These are phyloP conservation scores for Muscidifurax raptorellus DNA, from an alignment of 1,140 invertebrate species.

Conservation along the genomic window DNA sequence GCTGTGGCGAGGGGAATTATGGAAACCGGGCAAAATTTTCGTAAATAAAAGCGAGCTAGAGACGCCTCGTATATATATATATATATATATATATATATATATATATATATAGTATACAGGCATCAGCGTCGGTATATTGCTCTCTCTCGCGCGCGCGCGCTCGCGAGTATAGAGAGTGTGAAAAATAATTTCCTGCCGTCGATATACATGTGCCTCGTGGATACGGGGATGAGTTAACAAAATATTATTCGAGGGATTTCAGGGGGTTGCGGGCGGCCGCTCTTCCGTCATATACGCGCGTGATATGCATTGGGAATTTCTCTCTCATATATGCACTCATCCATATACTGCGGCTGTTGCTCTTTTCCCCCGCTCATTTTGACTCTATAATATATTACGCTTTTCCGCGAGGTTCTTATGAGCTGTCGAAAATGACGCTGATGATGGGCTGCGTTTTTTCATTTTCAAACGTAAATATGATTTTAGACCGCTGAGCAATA, in stretches of 20 bases:
- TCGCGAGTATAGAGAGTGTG: constrained; percentile 58
- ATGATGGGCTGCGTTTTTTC: too few relatives aligned
- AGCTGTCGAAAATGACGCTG: too few relatives aligned
- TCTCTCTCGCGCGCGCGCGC: too few relatives aligned
- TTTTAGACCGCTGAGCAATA: too few relatives aligned
- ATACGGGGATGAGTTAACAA: constrained; percentile 67
- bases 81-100: too few relatives aligned
- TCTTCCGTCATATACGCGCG: not conserved
- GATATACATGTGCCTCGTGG: constrained; percentile 67
- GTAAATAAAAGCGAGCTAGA: not conserved
- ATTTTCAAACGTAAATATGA: too few relatives aligned
- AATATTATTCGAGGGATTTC: constrained; percentile 72
- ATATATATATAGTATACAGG: too few relatives aligned
- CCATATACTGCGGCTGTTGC: not conserved
- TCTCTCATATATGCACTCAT: not conserved
- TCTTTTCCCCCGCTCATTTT: not conserved
- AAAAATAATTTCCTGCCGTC: constrained; percentile 73
- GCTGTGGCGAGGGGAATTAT: constrained; percentile 11
- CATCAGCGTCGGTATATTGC: not conserved
- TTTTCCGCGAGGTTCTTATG: too few relatives aligned
- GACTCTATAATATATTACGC: not conserved
- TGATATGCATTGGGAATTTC: constrained; percentile 37
- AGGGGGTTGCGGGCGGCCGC: constrained; percentile 47
- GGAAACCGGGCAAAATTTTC: constrained; percentile 2
- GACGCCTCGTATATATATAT: not conserved